Conservation (phyloP, 1,140 invertebrate genomes). For the Drosophila burlai region DNA sequence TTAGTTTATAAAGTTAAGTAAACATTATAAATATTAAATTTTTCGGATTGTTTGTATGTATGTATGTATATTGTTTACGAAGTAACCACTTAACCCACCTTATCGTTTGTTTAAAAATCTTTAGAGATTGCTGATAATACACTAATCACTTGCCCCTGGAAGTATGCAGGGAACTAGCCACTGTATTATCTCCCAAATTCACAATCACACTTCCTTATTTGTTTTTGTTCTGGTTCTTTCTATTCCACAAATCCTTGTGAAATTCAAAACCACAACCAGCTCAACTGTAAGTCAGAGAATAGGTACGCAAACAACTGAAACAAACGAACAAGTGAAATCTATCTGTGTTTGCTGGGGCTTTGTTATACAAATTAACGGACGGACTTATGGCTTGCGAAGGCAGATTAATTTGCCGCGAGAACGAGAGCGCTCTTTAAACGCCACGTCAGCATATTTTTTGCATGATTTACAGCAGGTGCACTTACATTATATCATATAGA, state of each 20-base stretch:
- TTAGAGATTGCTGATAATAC: neutral
- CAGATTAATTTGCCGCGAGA: slow-evolving; percentile 22
- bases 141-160: neutral
- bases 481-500: slow-evolving; percentile 39
- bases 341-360: slow-evolving; percentile 18
- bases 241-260: slow-evolving; percentile 12
- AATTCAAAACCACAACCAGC: slow-evolving; percentile 1
- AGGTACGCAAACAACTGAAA: slow-evolving; percentile 13
- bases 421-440: slow-evolving; percentile 7
- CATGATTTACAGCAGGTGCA: slow-evolving; percentile 42
- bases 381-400: slow-evolving; percentile 36
- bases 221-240: slow-evolving; percentile 11
- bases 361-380: slow-evolving; percentile 44
- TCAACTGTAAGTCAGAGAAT: neutral
- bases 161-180: neutral
- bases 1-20: too few relatives aligned
- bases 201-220: slow-evolving; percentile 19
- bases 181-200: neutral
- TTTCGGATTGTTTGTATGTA: too few relatives aligned
- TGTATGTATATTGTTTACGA: too few relatives aligned
- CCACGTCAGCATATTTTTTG: slow-evolving; percentile 28
- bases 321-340: slow-evolving; percentile 9
- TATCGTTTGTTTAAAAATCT: too few relatives aligned
- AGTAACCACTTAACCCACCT: too few relatives aligned
- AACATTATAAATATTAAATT: too few relatives aligned